Evolutionary conservation across 1,140 invertebrate species (phyloP), one percentile per base, ranked within the genome.

Genomic region (Drosophila mayri): DNA sequence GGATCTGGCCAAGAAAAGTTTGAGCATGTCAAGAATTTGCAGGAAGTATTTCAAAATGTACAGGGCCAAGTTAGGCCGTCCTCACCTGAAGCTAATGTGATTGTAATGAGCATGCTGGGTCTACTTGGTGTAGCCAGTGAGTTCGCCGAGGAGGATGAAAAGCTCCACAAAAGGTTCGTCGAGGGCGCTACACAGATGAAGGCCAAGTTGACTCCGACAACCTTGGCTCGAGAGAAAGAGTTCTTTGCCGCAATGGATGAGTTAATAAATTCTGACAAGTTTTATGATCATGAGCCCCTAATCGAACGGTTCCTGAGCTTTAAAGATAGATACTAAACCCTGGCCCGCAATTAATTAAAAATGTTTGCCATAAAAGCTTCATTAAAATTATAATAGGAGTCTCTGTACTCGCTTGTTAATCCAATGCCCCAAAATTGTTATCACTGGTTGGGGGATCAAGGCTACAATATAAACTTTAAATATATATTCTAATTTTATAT

Each of bases 141-240:
- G 11, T 38, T 72, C 3, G 25, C 12, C 9, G 11, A 11, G 10
- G 55, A 74, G 14, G 25, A 73, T 40, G 25, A 10, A 11, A 72
- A 72, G 25, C 11, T 73, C 28, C 38, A 61, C n/a, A 4, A 18
- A 11, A 50, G 14, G 6, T 72, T 74, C 4, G 18, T 44, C 4
- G 22, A 54, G 4, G 71, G 46, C 25, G 32, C 71, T 11, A 12
- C 9, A 3, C 14, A 52, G 52, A 61, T 74, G 55, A 62, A 32
- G 40, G 40, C 55, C 6, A 54, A 54, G 35, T 3, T 74, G 47
- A 20, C 38, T 12, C 40, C 35, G 9, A 7, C 18, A 11, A 73
- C 71, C 18, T 7, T 74, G 0, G 32, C 12, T 6, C 32, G 35
- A 1, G 67, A 74, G 20, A 38, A 18, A 7, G 55, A 74, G 5